Percentiles rank a stretch among this genome's conserved stretches.
Evolutionary conservation across 2,113 vertebrate species (phyloP).

Genomic region (Odocoileus hemionus): DNA sequence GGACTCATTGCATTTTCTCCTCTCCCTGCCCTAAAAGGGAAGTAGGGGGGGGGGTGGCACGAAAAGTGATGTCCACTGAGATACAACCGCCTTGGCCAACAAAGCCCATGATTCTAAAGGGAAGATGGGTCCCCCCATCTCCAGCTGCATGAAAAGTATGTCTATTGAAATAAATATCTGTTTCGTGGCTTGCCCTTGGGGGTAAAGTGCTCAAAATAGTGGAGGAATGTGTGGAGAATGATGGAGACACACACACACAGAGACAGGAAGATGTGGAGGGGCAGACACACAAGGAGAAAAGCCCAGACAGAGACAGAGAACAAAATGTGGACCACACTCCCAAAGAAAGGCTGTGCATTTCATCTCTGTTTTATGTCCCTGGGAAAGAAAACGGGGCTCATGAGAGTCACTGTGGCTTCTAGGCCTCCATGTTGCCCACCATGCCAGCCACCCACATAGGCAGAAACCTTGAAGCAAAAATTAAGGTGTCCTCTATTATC

Average conservation of each 20-base stretch:
- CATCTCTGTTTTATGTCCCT: not conserved
- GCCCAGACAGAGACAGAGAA: not conserved
- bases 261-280: not conserved
- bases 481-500: rapidly evolving
- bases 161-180: not conserved
- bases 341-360: too few species aligned
- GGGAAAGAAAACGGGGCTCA: not conserved
- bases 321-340: not conserved
- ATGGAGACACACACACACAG: not conserved
- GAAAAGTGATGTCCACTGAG: not conserved
- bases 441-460: not conserved
- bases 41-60: rapidly evolving
- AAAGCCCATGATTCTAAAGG: not conserved
- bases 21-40: too few species aligned
- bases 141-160: too few species aligned
- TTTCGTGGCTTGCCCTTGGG: not conserved
- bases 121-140: not conserved
- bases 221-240: not conserved
- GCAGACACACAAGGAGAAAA: not conserved
- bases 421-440: not conserved
- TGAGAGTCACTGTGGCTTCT: rapidly evolving
- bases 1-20: rapidly evolving
- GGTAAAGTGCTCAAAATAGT: not conserved
- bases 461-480: not conserved
- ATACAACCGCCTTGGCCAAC: not conserved